Conservation (phyloP, 2,888 invertebrate species). For the Fragum whitleyi region DNA sequence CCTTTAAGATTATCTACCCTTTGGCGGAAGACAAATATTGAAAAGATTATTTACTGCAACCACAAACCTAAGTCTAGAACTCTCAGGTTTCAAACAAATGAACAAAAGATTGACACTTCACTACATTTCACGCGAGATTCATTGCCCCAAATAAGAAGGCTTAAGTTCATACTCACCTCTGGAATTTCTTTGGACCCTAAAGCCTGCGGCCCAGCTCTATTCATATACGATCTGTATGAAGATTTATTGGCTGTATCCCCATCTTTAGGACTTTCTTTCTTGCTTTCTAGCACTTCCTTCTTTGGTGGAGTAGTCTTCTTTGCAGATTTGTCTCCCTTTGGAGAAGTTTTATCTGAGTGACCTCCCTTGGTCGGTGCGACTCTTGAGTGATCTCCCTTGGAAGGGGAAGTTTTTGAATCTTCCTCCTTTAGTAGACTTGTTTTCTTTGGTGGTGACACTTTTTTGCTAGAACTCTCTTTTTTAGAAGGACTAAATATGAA, state of each 20-base stretch:
- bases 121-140: no score
- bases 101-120: no score
- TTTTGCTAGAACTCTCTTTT: slow-evolving; percentile 37
- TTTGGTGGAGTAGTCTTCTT: slow-evolving; percentile 56
- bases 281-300: slow-evolving; percentile 16
- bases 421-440: background rate
- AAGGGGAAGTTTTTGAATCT: slow-evolving; percentile 6
- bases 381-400: slow-evolving; percentile 34
- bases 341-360: background rate
- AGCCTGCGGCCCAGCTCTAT: slow-evolving; percentile 90
- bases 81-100: no score
- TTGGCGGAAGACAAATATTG: no score
- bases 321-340: background rate
- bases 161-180: slow-evolving; percentile 87
- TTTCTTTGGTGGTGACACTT: slow-evolving; percentile 40
- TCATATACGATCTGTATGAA: slow-evolving; percentile 91
- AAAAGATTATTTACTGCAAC: no score
- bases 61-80: no score
- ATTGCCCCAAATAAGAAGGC: no score
- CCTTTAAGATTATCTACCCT: no score
- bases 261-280: slow-evolving; percentile 11
- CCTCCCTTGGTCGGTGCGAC: slow-evolving; percentile 38
- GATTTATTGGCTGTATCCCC: slow-evolving; percentile 77
- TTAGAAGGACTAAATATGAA: slow-evolving; percentile 12
- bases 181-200: slow-evolving; percentile 94